Percentiles rank a stretch among this genome's conserved stretches.
Evolutionary conservation across 2,797 vertebrate genomes (phyloP).

Genomic region (Cottoperca gobio): DNA sequence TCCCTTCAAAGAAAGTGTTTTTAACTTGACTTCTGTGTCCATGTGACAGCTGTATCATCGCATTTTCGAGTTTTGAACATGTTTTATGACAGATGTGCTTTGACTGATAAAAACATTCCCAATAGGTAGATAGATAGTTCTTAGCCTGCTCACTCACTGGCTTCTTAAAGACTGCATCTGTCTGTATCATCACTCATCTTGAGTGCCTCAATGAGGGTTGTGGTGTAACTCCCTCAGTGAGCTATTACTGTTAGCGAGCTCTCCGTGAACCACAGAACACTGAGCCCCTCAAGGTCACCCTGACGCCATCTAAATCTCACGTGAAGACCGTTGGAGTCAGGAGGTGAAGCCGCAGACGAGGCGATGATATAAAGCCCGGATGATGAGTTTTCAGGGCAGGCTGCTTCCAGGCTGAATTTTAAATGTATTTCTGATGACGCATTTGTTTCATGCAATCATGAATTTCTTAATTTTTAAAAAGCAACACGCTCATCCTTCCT

Average conservation of each 20-base stretch:
- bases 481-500: neutral
- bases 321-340: neutral
- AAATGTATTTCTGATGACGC: slow-evolving; percentile 31
- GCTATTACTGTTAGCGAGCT: neutral
- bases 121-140: too few species aligned
- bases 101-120: neutral
- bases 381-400: slow-evolving; percentile 12
- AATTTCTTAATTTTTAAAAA: neutral
- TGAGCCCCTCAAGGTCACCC: neutral
- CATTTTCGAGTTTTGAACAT: too few species aligned
- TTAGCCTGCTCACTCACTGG: too few species aligned
- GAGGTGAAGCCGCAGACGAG: neutral
- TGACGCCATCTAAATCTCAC: neutral
- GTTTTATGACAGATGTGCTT: neutral
- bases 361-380: neutral
- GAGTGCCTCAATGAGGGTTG: neutral
- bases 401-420: slow-evolving; percentile 27
- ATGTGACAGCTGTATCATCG: neutral
- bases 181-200: slow-evolving; percentile 3
- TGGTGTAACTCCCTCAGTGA: neutral
- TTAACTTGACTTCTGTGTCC: slow-evolving; percentile 4
- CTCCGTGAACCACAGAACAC: neutral
- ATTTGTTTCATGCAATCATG: slow-evolving; percentile 6
- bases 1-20: neutral
- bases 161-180: neutral